Percentiles rank a stretch among this genome's conserved stretches.
phyloP scores from a whole-genome alignment of 2,797 vertebrate species.

The Anolis apletophallus region DNA sequence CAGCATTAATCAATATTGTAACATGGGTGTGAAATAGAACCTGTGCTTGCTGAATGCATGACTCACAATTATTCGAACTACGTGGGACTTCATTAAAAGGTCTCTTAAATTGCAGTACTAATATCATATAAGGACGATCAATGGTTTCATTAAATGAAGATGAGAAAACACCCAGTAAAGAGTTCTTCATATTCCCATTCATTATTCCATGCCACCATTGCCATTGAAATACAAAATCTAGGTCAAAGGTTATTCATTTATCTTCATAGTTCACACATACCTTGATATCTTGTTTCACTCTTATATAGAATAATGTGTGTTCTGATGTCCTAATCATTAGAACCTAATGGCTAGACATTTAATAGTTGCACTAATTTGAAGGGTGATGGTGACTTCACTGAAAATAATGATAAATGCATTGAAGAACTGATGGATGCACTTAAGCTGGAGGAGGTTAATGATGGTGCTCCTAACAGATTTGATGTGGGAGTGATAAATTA shows the following conservation, averaged over 20 bases:
- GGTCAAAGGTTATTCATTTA: slow-evolving; percentile 26
- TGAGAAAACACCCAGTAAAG: slow-evolving; percentile 17
- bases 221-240: slow-evolving; percentile 46
- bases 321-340: slow-evolving; percentile 22
- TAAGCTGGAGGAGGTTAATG: slow-evolving; percentile 49
- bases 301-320: slow-evolving; percentile 40
- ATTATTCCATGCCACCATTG: slow-evolving; percentile 7
- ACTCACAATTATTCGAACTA: slow-evolving; percentile 30
- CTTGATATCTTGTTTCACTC: neutral
- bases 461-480: slow-evolving; percentile 52
- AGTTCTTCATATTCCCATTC: slow-evolving; percentile 37
- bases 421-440: slow-evolving; percentile 52
- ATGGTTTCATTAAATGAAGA: slow-evolving; percentile 26
- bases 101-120: slow-evolving; percentile 42
- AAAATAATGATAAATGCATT: slow-evolving; percentile 60
- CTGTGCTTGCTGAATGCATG: slow-evolving; percentile 33
- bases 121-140: slow-evolving; percentile 29
- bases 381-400: slow-evolving; percentile 44
- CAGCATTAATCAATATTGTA: neutral
- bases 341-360: slow-evolving; percentile 51
- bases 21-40: slow-evolving; percentile 29
- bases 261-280: neutral
- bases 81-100: slow-evolving; percentile 7
- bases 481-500: slow-evolving; percentile 58
- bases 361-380: slow-evolving; percentile 41